Evolutionary conservation across 2,888 invertebrate species (phyloP), one percentile per base, ranked within the genome.

Genomic region (Adelphocoris suturalis): DNA sequence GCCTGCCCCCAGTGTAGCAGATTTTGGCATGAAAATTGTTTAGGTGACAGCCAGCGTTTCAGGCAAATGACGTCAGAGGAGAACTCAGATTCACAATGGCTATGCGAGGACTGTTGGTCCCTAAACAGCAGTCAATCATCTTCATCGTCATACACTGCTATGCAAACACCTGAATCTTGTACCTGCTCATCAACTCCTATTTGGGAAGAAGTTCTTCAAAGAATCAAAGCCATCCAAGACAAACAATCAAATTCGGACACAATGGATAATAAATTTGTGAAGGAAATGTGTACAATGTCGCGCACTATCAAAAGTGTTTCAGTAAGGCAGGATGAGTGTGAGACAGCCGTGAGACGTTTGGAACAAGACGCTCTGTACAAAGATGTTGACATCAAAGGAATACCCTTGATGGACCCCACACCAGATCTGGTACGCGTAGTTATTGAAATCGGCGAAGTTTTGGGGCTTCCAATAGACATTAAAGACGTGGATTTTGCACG

Each of bases 311-410:
- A 14, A 16, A 52, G 11, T 14, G 52, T 52, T 1, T 14, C 14
- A 14, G 52, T 4, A 19, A 75, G n/a, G 13, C 75, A 75, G n/a
- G 23, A 75, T 2, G 75, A 27, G 1, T 28, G 23, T 28, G 75
- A 19, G 16, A 19, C 13, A 3, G 28, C 75, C n/a, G 12, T 75
- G n/a, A 11, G 80, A 80, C 80, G 80, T 28, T 37, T 80, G 46
- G 80, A 80, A 11, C 80, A 80, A 80, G 46, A 37, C 5, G 12
- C n/a, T 80, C 80, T 80, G 2, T 28, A 28, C 37, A 80, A 80
- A n/a, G 80, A 37, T 13, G 80, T 80, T 11, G 80, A 28, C 13
- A 80, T 80, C 46, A 80, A 80, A 37, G 80, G 80, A 13, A 80
- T 80, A 13, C 80, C 80, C 28, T 2, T 37, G 7, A 80, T 28